Evolutionary conservation across 1,140 invertebrate genomes (phyloP), one percentile per base, ranked within the genome.

Genomic region (Musca domestica): DNA sequence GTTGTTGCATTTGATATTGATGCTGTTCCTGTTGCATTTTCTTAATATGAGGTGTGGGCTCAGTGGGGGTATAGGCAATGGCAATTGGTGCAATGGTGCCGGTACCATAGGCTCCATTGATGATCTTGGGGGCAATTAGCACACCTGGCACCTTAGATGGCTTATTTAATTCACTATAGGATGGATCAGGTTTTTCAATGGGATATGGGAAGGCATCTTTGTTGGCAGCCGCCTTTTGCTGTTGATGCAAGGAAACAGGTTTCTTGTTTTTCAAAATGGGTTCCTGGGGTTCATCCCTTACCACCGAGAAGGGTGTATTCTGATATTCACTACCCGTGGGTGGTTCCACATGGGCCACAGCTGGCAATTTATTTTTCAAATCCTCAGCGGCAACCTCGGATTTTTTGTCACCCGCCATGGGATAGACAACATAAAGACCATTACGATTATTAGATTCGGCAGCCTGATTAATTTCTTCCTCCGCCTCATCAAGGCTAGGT

Each of bases 401-500:
- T 17, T 70, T 69, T 46, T 70, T 75, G 12, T 46, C 73, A 0
- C 70, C 71, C 41, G 82, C 73, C 49, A 73, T 83, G 3, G 89
- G 88, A 72, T 90, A 90, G 0, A 89, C 88, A 0, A 89, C 86
- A 71, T 89, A 77, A n/a, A 89, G 6, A 87, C 84, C 73, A 54
- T 68, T 73, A 54, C 71, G 74, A 87, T 84, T 72, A 51, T 67
- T 72, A 41, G 70, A 72, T 22, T 17, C 12, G 10, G 63, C 46
- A 14, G n/a, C n/a, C 27, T 47, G 23, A 14, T 56, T 47, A 1
- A 47, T 25, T 67, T 69, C 0, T 86, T 83, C 22, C 47, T 73
- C 5, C 19, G 75, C 73, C 64, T 87, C 83, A 15, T 84, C 82
- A 30, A 80, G 71, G 9, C 72, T 73, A 6, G 76, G 74, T 2